These are phyloP conservation scores for Hymenochirus boettgeri DNA, from an alignment of 2,113 vertebrate species.

Conservation along the genomic window DNA sequence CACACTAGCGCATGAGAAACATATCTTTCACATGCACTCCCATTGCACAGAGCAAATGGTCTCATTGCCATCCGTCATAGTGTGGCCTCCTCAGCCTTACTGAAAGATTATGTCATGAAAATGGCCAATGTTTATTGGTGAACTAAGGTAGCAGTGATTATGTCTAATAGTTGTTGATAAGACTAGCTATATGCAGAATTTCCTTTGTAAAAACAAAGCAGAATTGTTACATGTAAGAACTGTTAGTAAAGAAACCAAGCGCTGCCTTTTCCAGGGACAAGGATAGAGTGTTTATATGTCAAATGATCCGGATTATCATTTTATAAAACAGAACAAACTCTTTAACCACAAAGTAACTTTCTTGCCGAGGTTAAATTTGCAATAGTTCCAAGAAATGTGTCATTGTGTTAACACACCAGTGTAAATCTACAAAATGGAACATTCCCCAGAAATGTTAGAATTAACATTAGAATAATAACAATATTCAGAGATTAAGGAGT, in stretches of 20 bases:
- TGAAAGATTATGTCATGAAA: no score
- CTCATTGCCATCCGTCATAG: no score
- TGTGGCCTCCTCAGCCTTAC: no score
- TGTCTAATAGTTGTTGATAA: neutral
- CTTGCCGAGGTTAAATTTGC: neutral
- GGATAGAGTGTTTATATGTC: constrained; percentile 1
- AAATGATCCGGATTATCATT: neutral
- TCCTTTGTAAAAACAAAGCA: neutral
- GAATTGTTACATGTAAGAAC: neutral
- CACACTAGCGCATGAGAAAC: no score
- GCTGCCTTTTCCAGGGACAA: constrained; percentile 1
- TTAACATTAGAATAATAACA: neutral
- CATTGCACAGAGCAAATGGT: no score
- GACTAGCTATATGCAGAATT: neutral
- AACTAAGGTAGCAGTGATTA: no score
- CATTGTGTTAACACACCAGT: neutral
- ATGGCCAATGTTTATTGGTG: no score
- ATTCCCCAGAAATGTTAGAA: neutral
- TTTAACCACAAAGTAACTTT: constrained; percentile 11
- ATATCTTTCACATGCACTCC: no score
- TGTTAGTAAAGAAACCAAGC: neutral
- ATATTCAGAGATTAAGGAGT: neutral
- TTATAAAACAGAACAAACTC: neutral
- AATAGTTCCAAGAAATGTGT: neutral
- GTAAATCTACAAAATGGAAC: neutral